phyloP scores from a whole-genome alignment of 2,797 vertebrate genomes.

The Acipenser ruthenus region DNA sequence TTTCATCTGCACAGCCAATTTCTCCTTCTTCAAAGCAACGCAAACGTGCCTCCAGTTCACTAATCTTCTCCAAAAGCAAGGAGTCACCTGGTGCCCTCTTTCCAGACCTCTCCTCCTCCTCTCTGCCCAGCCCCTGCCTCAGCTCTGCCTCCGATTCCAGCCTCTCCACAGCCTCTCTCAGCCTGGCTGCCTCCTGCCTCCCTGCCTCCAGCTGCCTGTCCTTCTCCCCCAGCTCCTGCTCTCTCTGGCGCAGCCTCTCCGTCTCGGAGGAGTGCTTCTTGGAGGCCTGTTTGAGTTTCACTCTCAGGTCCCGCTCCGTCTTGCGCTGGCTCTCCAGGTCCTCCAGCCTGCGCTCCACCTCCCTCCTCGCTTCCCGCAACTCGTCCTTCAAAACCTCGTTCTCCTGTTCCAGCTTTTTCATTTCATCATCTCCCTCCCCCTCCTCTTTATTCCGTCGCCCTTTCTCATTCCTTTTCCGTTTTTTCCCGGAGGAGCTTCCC shows the following conservation, averaged over 20 bases:
- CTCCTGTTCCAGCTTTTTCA: constrained; percentile 18
- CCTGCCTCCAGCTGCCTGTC: constrained; percentile 44
- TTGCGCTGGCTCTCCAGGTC: constrained; percentile 58
- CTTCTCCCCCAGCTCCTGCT: constrained; percentile 43
- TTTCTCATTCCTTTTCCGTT: no score
- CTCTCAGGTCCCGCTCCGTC: constrained; percentile 54
- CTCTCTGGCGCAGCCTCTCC: constrained; percentile 34
- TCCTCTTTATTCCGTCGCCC: no score
- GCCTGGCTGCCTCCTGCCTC: constrained; percentile 39
- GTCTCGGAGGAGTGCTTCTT: constrained; percentile 49
- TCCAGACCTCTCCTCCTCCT: constrained; percentile 18
- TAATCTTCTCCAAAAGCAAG: no score
- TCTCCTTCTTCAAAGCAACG: no score
- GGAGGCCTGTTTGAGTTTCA: constrained; percentile 60
- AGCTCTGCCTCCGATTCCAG: constrained; percentile 49
- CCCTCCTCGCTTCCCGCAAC: constrained; percentile 46
- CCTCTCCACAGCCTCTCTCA: constrained; percentile 39
- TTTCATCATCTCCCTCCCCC: no score
- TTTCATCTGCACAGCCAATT: no score
- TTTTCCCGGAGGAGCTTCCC: no score
- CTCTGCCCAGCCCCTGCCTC: constrained; percentile 42
- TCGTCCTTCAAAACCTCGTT: constrained; percentile 51
- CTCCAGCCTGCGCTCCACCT: constrained; percentile 57
- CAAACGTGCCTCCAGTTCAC: no score
- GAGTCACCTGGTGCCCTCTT: no score